Evolutionary conservation across 2,113 vertebrate genomes (phyloP).

Genomic region (Carassius carassius): DNA sequence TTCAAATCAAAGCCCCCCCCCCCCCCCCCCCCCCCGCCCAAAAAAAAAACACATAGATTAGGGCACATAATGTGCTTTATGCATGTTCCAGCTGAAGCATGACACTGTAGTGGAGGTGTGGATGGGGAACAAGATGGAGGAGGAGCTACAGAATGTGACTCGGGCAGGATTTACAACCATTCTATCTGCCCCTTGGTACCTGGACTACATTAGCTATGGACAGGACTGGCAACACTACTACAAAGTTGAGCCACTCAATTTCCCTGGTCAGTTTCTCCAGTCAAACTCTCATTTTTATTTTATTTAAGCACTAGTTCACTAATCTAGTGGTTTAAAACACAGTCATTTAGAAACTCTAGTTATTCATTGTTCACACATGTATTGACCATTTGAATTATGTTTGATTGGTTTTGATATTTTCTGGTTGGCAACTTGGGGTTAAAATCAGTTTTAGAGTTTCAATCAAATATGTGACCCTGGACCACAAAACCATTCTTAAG

Average conservation of each 20-base stretch:
- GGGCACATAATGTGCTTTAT: conserved; percentile 55
- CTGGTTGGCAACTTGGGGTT: no score
- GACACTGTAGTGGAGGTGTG: conserved; percentile 91
- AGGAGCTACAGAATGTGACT: conserved; percentile 79
- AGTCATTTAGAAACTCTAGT: neutral
- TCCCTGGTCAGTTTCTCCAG: conserved; percentile 86
- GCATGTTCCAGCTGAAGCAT: conserved; percentile 78
- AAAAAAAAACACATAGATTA: neutral
- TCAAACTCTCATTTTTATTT: neutral
- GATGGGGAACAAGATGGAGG: conserved; percentile 66
- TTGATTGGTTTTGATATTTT: neutral
- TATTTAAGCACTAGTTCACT: neutral
- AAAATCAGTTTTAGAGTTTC: no score
- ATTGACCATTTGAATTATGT: neutral
- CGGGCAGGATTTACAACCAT: conserved; percentile 79
- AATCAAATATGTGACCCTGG: no score
- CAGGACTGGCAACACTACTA: conserved; percentile 95
- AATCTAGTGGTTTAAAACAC: neutral
- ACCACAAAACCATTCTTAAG: no score
- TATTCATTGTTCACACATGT: neutral
- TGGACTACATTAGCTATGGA: conserved; percentile 88
- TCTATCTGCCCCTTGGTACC: conserved; percentile 93
- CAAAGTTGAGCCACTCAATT: conserved; percentile 83
- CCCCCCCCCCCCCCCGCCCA: no score
- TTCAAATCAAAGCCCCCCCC: neutral